Evolutionary conservation across 92 coral and sea anemone genomes (phyloP), one percentile per base, ranked within the genome.

Genomic region (Porites evermanni): DNA sequence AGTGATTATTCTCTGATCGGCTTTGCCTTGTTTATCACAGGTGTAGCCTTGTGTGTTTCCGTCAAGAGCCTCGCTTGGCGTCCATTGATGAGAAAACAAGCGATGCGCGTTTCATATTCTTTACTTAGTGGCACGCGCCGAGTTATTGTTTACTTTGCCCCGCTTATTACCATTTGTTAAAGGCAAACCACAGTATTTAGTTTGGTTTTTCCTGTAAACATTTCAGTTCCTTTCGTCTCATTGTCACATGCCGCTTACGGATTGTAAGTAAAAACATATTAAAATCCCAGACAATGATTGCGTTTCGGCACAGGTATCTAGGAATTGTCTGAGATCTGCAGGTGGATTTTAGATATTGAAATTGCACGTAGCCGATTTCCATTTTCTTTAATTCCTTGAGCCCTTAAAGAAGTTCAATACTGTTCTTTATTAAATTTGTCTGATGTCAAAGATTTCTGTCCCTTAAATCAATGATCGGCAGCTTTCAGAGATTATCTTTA

Each of bases 91-190:
- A 73, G 63, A 24, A 71, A 81, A 59, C 70, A 70, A 70, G 63
- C 74, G 26, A 64, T 14, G 52, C 87, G 73, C 73, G 53, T 8
- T 12, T 51, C 38, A 83, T 86, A 86, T 69, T 79, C 80, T 72
- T 67, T 72, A 20, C 77, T 89, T 84, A 53, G 72, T 85, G 93
- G 90, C 93, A 90, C 93, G 93, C 93, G 93, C 82, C 93, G 20
- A 21, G 60, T 54, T 59, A 84, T 90, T 90, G 90, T 86, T 85
- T 80, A 53, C 80, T 16, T 64, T 24, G 9, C 54, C 23, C 63
- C 75, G 74, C 88, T 52, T 78, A 75, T 80, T 85, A 86, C 78
- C 85, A 80, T 90, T 90, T 90, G 87, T 61, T 81, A 85, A 68
- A 56, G 50, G 89, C 64, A 73, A 83, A 83, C 87, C 87, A 83